Base-by-base conservation (phyloP, 2,888 invertebrate genomes). In the Hydropsyche betteni region DNA sequence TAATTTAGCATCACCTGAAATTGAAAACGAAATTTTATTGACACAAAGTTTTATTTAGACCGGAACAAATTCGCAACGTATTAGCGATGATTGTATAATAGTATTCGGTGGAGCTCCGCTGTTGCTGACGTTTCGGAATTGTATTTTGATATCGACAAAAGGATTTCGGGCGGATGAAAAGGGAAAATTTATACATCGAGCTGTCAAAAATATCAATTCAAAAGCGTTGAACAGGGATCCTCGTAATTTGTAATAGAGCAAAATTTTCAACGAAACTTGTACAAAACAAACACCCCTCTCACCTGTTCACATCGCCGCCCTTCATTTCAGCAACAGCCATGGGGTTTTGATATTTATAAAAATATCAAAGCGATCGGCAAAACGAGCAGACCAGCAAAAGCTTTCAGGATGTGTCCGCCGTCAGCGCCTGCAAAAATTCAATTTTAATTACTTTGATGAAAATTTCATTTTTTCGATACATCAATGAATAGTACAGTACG, bases 291-390 rank as follows among this genome's bases (percentile, higher is more conserved):
- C 8, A 24, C 16, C 16, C 16, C 14, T 58, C 58, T 8, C 24
- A 58, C 58, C 58, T 58, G 58, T 58, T 58, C 16, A 24, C 58
- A 58, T 58, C 24, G 8, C 24, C 58, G 58, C 44, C 44, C 44
- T 44, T 44, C 10, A 16, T 58, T 24, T 14, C 58, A 14, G 16
- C 71, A 53, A 36, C 14, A 51, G 24, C 14, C 10, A 55, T 44
- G 53, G 36, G 52, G 53, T 52, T 71, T 52, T 12, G 38, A 55
- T 72, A 50, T 70, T 75, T 75, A 75, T 70, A 64, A 75, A 36
- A 75, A 75, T n/a, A 69, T 33, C 70, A 75, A 61, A 5, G 58
- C 53, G 38, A 75, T 24, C 8, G 75, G 75, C 36, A 75, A 52
- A 14, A 75, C 38, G 12, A 75, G 44, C 12, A 75, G 61, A 70